These are phyloP conservation scores for Clarias macrocephalus DNA, from an alignment of 2,113 vertebrate species.

Conservation along the genomic window DNA sequence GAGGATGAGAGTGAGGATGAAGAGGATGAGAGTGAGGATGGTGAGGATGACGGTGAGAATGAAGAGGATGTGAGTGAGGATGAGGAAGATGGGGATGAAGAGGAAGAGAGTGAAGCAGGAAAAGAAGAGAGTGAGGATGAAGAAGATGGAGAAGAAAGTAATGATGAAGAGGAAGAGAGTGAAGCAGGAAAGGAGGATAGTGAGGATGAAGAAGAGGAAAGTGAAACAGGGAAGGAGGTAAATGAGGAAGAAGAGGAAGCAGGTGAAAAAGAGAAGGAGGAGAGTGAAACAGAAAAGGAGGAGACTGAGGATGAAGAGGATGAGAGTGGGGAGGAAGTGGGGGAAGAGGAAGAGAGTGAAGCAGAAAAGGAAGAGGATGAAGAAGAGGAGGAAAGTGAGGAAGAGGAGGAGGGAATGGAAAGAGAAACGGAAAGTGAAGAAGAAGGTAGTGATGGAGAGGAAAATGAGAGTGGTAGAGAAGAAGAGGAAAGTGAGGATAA, in stretches of 20 bases:
- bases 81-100: conserved; percentile 13
- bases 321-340: conserved; percentile 38
- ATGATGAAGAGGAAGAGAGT: conserved; percentile 35
- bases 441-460: conserved; percentile 7
- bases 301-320: conserved; percentile 6
- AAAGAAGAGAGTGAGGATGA: conserved; percentile 30
- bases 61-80: conserved; percentile 16
- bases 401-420: neutral
- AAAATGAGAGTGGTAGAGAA: neutral
- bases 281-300: conserved; percentile 3
- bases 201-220: neutral
- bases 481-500: conserved; percentile 15
- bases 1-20: neutral
- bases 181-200: neutral
- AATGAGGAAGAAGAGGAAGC: neutral
- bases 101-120: conserved; percentile 44
- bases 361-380: conserved; percentile 44
- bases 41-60: neutral
- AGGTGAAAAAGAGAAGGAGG: neutral
- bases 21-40: conserved; percentile 4
- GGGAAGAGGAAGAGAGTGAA: conserved; percentile 39
- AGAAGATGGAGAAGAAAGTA: conserved; percentile 25
- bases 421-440: neutral
- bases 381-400: neutral
- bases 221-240: neutral